Percentiles rank a stretch among this genome's conserved stretches.
Conservation (phyloP, 2,888 invertebrate species). For the Endotricha flammealis region DNA sequence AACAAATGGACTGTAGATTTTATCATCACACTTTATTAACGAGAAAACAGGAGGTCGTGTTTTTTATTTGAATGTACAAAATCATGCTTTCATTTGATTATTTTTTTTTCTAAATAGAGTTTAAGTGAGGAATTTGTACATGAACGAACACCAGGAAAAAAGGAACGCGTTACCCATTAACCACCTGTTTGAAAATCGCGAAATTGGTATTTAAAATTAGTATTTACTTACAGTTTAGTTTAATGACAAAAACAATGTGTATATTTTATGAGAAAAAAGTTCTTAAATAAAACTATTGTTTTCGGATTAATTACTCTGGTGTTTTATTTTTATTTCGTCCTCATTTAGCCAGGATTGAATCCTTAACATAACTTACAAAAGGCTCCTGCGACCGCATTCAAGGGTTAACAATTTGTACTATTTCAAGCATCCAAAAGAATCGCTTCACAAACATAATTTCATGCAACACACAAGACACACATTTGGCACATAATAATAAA, state of each 20-base stretch:
- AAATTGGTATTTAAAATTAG: constrained; percentile 78
- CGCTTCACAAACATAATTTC: constrained; percentile 12
- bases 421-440: constrained; percentile 11
- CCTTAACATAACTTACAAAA: not conserved
- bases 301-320: constrained; percentile 72
- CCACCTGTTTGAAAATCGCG: constrained; percentile 58
- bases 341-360: not conserved
- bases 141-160: constrained; percentile 57
- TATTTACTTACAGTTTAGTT: constrained; percentile 79
- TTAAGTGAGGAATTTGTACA: constrained; percentile 72
- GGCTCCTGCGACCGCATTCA: not conserved
- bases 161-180: constrained; percentile 37
- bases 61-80: constrained; percentile 74
- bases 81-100: constrained; percentile 72
- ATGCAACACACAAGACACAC: constrained; percentile 2
- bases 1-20: constrained; percentile 68
- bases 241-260: constrained; percentile 78
- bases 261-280: constrained; percentile 78
- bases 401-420: constrained; percentile 7
- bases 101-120: constrained; percentile 70
- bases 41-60: constrained; percentile 55
- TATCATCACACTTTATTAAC: constrained; percentile 73
- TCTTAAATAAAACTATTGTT: constrained; percentile 79
- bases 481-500: constrained; percentile 13
- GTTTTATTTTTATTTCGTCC: constrained; percentile 62